A percentile compares a stretch with the other conserved stretches of the same genome.
Conservation (phyloP, 2,797 vertebrate genomes). For the Xenopus petersii region DNA sequence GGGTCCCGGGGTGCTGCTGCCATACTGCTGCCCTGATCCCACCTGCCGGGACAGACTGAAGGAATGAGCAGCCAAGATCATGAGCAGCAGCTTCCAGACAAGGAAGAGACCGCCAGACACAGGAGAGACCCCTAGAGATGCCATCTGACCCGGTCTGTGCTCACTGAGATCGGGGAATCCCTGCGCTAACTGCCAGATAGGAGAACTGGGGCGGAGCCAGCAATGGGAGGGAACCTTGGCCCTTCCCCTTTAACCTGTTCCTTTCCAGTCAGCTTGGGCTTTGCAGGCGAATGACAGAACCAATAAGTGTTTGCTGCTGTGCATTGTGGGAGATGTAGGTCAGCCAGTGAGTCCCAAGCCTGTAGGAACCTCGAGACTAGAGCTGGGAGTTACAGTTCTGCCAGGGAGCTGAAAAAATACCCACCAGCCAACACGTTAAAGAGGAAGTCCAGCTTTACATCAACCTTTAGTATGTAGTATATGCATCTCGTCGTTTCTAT, state of each 20-base stretch:
- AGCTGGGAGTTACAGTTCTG: too few species aligned
- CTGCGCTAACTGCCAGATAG: background rate
- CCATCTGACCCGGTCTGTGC: background rate
- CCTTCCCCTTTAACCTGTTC: conserved; percentile 21
- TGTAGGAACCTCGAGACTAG: too few species aligned
- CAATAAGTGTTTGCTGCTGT: too few species aligned
- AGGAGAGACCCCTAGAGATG: background rate
- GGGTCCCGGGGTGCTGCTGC: background rate
- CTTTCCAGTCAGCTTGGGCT: too few species aligned
- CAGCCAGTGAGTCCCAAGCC: too few species aligned
- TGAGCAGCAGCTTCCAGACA: background rate
- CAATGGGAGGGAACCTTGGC: conserved; percentile 13
- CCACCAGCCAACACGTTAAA: too few species aligned
- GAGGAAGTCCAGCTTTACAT: too few species aligned
- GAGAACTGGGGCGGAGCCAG: background rate
- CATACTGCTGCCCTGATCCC: background rate
- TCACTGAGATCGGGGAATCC: conserved; percentile 17
- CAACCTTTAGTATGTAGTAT: too few species aligned
- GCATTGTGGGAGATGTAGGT: background rate
- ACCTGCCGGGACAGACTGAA: conserved; percentile 2
- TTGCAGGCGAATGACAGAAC: too few species aligned
- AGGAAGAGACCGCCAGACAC: background rate
- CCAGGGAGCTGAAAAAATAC: too few species aligned
- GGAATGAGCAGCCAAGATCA: background rate
- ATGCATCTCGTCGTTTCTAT: too few species aligned